Evolutionary conservation across 2,888 invertebrate species (phyloP), one percentile per base, ranked within the genome.

Genomic region (Ellobium chinense): DNA sequence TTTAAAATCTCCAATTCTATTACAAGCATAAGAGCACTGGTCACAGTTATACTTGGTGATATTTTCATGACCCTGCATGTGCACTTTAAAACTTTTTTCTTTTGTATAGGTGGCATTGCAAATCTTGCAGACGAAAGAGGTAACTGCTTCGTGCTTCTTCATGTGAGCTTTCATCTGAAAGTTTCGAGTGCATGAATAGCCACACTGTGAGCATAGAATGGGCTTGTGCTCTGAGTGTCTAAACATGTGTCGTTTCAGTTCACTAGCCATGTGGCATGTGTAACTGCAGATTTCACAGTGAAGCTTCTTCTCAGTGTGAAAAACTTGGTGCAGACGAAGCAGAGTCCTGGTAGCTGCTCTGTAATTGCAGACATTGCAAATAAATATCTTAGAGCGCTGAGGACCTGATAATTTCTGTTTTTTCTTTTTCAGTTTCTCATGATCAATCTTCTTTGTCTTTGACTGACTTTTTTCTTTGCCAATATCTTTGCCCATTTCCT

Each of bases 191-290:
- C 80, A 80, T 1, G 80, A 68, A 29, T 80, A 80, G 3, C 66
- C 73, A 69, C 80, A 80, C 54, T 74, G 56, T 0, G 74, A 54
- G 37, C 80, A 80, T 0, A 39, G 39, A 24, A 80, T 75, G 14
- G 80, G 80, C 21, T 80, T 80, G 46, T 29, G 39, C 4, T 75
- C 66, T 9, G 65, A 65, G 65, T 80, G 80, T 27, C 69, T 80
- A 34, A 75, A 80, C 80, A 80, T 80, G 56, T 80, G 80, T 21
- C 80, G 65, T 36, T 80, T 80, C 39, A 80, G 62, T 18, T 80
- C 75, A 34, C 74, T 75, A 2, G 74, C 66, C 9, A 75, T 80
- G 29, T 80, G 73, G 27, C 80, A 73, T 2, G 74, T 2, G 31
- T 80, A 80, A n/a, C 69, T 21, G 34, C 80, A 80, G 56, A 69